Percentiles rank a stretch among this genome's conserved stretches.
Conservation (phyloP, 2,797 vertebrate species). For the Intellagama lesueurii region DNA sequence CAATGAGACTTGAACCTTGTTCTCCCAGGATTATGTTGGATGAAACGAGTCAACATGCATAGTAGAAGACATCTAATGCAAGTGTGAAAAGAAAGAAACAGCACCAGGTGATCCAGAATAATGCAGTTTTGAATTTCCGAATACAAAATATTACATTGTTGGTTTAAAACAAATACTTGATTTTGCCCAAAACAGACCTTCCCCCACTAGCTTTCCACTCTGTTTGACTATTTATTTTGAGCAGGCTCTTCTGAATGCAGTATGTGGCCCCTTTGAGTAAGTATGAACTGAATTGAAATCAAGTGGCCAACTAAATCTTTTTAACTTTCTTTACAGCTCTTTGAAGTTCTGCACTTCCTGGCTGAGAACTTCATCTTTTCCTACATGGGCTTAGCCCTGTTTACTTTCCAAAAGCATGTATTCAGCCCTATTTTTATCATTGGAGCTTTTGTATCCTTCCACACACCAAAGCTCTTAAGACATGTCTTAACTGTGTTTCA, state of each 20-base stretch:
- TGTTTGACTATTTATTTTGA: not conserved
- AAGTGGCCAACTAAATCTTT: constrained; percentile 32
- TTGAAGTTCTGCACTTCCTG: constrained; percentile 91
- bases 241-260: not conserved
- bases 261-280: not conserved
- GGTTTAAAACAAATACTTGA: not conserved
- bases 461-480: not conserved
- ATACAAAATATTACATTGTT: not conserved
- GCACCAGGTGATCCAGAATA: not conserved
- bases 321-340: constrained; percentile 76
- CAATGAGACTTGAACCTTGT: not conserved
- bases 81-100: not conserved
- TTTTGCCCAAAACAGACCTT: not conserved
- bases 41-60: not conserved
- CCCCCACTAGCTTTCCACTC: not conserved
- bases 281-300: not conserved
- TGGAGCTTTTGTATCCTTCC: constrained; percentile 97
- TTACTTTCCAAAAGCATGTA: constrained; percentile 98
- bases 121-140: not conserved
- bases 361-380: constrained; percentile 99
- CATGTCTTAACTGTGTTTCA: not conserved
- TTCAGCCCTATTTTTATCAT: constrained; percentile 96
- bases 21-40: not conserved
- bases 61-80: not conserved
- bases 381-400: constrained; percentile 96